Evolutionary conservation across 1,140 invertebrate genomes (phyloP).

Genomic region (Drosophila athabasca): DNA sequence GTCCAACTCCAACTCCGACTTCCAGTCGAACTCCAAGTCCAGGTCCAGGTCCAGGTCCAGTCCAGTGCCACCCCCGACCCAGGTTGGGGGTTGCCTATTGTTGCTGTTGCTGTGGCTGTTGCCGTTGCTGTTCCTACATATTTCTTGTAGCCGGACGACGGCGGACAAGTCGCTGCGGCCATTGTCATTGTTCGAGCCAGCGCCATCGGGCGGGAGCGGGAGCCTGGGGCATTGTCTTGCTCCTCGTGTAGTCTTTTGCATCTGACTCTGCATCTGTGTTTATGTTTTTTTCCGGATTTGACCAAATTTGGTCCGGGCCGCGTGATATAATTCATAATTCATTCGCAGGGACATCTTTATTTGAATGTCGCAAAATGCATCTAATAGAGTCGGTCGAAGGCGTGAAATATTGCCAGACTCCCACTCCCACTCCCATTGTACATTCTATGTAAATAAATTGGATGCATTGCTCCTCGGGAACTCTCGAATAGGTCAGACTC

Average conservation of each 20-base stretch:
- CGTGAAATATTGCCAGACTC: constrained; percentile 41
- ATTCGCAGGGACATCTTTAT: constrained; percentile 77
- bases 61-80: constrained; percentile 20
- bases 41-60: background rate
- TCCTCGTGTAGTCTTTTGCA: constrained; percentile 34
- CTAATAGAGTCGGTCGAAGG: constrained; percentile 55
- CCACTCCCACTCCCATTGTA: background rate
- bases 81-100: constrained; percentile 11
- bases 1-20: constrained; percentile 14
- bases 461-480: background rate
- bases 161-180: constrained; percentile 45
- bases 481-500: background rate
- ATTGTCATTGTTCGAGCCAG: constrained; percentile 64
- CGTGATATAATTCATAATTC: constrained; percentile 83
- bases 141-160: constrained; percentile 36
- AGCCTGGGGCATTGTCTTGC: constrained; percentile 60
- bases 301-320: constrained; percentile 73
- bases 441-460: constrained; percentile 45
- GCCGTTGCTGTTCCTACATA: constrained; percentile 41
- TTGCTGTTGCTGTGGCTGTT: constrained; percentile 13
- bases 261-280: constrained; percentile 5
- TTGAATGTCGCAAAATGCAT: constrained; percentile 52
- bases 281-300: constrained; percentile 37
- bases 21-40: background rate
- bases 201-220: constrained; percentile 3